phyloP scores from a whole-genome alignment of 2,888 invertebrate species.

The Chorisops tibialis region DNA sequence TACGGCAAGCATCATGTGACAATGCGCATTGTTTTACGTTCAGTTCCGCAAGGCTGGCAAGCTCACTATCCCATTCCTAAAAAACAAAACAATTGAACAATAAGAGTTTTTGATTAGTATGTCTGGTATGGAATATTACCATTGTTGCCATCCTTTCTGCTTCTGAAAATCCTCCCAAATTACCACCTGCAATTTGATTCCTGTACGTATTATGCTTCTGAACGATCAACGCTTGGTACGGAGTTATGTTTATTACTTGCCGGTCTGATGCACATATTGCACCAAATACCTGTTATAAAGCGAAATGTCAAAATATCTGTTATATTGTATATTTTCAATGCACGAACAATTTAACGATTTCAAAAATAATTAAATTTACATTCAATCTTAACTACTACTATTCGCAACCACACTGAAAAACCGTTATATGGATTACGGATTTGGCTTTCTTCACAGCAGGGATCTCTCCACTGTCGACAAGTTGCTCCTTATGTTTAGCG shows the following conservation, averaged over 20 bases:
- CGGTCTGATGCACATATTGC: background rate
- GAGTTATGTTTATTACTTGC: background rate
- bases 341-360: too few relatives aligned
- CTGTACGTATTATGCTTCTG: background rate
- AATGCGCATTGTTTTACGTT: constrained; percentile 21
- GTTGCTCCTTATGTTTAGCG: too few relatives aligned
- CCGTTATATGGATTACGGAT: too few relatives aligned
- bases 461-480: too few relatives aligned
- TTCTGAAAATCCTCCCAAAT: background rate
- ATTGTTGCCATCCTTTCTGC: background rate
- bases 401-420: too few relatives aligned
- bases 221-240: background rate
- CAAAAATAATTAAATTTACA: too few relatives aligned
- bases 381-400: too few relatives aligned
- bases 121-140: background rate
- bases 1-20: constrained; percentile 23
- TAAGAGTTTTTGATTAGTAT: too few relatives aligned
- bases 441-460: too few relatives aligned
- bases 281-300: background rate
- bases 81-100: too few relatives aligned
- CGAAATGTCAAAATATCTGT: too few relatives aligned
- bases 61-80: constrained; percentile 26
- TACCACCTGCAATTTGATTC: background rate
- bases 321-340: too few relatives aligned
- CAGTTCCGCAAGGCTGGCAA: constrained; percentile 7